phyloP scores from a whole-genome alignment of 2,888 invertebrate species.

The Hartigia nigra region DNA sequence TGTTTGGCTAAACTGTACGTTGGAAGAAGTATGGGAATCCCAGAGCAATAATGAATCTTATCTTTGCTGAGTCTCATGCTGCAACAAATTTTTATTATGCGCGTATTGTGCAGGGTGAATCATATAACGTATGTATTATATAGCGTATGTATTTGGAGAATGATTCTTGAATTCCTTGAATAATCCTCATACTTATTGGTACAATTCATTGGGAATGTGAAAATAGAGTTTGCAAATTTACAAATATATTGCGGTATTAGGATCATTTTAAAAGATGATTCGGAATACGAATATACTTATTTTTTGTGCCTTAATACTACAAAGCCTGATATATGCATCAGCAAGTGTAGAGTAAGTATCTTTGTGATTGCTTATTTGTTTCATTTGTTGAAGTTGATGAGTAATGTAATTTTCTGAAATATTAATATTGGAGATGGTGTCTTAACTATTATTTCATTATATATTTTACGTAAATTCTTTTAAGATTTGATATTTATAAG shows the following conservation, averaged over 20 bases:
- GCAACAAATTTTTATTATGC: no score
- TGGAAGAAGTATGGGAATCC: neutral
- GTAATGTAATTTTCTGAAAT: neutral
- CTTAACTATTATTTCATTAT: neutral
- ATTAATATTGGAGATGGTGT: neutral
- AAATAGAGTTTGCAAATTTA: neutral
- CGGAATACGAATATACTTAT: neutral
- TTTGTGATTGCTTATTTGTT: neutral
- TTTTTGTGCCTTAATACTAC: neutral
- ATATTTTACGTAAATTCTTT: neutral
- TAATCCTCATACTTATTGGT: neutral
- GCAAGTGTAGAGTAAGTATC: neutral
- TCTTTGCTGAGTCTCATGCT: no score
- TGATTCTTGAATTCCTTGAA: neutral
- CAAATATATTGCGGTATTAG: neutral
- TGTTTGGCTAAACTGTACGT: neutral
- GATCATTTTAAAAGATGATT: neutral
- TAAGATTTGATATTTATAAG: neutral
- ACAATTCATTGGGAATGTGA: neutral
- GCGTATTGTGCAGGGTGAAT: neutral
- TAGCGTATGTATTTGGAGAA: neutral
- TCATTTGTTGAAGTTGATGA: neutral
- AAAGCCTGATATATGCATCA: neutral
- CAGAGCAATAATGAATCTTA: neutral
- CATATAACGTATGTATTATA: neutral